These are phyloP conservation scores for Sterna hirundo DNA, from an alignment of 2,113 vertebrate species.

Conservation along the genomic window DNA sequence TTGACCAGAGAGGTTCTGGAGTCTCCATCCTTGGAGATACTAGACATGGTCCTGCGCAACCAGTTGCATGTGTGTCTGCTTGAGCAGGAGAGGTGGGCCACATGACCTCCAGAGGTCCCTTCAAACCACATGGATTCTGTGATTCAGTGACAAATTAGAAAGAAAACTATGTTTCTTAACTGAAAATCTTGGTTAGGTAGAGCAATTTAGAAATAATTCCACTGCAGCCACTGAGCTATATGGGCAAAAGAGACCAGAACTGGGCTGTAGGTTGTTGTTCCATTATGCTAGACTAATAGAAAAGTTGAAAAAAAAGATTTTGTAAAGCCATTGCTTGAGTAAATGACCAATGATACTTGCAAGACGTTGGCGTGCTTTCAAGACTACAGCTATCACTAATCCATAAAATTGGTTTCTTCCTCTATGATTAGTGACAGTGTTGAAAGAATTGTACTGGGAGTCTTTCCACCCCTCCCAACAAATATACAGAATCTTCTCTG, in stretches of 20 bases:
- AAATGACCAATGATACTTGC: not conserved
- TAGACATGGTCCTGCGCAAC: not conserved
- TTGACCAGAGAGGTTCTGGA: not conserved
- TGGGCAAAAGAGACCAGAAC: not conserved
- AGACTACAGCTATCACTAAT: not conserved
- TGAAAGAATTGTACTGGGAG: not conserved
- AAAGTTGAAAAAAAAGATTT: not conserved
- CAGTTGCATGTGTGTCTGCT: not conserved
- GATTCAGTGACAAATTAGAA: not conserved
- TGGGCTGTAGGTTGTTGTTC: not conserved
- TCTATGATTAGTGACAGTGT: not conserved
- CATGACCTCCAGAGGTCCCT: not conserved
- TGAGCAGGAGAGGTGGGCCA: not conserved
- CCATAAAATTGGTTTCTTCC: not conserved
- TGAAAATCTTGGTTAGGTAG: not conserved
- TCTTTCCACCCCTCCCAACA: not conserved
- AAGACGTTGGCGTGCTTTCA: not conserved
- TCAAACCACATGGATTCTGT: not conserved
- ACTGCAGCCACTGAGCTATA: not conserved
- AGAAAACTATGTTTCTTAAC: not conserved
- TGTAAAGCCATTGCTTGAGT: not conserved
- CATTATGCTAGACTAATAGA: not conserved
- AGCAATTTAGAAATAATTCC: not conserved
- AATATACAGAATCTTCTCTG: not conserved
- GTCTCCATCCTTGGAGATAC: not conserved